Conservation (phyloP, 2,797 vertebrate genomes). For the Tenualosa ilisha region DNA sequence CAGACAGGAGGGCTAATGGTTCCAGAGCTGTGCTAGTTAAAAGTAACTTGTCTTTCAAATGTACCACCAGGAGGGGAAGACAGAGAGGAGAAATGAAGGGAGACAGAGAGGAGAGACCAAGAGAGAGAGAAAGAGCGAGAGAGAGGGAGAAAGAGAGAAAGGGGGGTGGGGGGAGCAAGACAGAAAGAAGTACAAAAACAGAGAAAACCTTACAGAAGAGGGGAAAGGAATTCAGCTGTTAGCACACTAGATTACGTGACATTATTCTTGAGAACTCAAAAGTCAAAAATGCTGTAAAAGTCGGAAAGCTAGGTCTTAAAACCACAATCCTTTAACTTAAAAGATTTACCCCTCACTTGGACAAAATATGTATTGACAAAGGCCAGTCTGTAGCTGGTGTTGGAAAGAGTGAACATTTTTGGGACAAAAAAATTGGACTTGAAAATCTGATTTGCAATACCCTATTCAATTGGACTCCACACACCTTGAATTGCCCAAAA, state of each 20-base stretch:
- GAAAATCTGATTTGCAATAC: background rate
- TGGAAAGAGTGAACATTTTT: background rate
- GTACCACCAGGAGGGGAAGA: background rate
- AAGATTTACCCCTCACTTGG: background rate
- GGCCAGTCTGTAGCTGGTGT: background rate
- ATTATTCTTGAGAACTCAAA: background rate
- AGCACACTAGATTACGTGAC: background rate
- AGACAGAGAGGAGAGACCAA: background rate
- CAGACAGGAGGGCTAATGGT: background rate
- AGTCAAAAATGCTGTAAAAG: background rate
- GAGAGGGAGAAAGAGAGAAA: background rate
- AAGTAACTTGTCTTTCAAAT: background rate
- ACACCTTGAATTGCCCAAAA: constrained; percentile 1
- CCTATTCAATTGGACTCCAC: background rate
- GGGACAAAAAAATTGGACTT: background rate
- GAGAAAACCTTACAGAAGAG: background rate
- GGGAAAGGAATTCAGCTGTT: background rate
- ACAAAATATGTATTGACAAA: background rate
- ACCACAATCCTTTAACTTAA: background rate
- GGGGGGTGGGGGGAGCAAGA: too few relatives aligned
- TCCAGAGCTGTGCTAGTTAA: background rate
- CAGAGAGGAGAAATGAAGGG: background rate
- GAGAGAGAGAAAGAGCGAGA: too few relatives aligned
- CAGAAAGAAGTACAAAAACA: background rate
- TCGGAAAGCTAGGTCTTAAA: background rate